Evolutionary conservation across 2,888 invertebrate genomes (phyloP).

Genomic region (Drosophila yooni): DNA sequence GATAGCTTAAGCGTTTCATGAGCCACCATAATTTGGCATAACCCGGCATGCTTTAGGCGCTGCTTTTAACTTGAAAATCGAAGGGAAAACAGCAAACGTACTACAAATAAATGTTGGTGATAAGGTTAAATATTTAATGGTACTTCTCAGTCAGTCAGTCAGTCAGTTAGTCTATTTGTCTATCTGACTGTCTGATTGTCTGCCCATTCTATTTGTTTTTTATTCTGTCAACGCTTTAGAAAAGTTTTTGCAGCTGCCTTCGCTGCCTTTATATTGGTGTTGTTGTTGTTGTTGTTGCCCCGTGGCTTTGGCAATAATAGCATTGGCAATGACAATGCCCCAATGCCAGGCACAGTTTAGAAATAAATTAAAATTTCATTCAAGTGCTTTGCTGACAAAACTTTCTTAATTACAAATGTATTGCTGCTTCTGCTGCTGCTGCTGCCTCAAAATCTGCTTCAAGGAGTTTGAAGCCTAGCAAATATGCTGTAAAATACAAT

Average conservation of each 20-base stretch:
- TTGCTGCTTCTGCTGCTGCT: slow-evolving; percentile 26
- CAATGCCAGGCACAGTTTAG: slow-evolving; percentile 56
- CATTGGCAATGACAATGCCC: slow-evolving; percentile 47
- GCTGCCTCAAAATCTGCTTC: slow-evolving; percentile 17
- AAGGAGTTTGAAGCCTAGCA: slow-evolving; percentile 14
- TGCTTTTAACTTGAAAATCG: slow-evolving; percentile 40
- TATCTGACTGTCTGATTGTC: slow-evolving; percentile 22
- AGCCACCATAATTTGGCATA: slow-evolving; percentile 58
- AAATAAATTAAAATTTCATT: slow-evolving; percentile 80
- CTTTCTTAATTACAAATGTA: slow-evolving; percentile 79
- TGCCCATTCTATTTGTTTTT: slow-evolving; percentile 23
- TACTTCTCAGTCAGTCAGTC: slow-evolving; percentile 26
- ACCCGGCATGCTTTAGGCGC: slow-evolving; percentile 52
- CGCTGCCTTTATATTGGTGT: slow-evolving; percentile 7
- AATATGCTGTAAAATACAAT: slow-evolving; percentile 21
- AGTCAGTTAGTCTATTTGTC: slow-evolving; percentile 17
- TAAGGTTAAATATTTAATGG: slow-evolving; percentile 78
- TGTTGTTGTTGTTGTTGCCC: slow-evolving; percentile 47
- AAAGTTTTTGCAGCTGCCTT: slow-evolving; percentile 53
- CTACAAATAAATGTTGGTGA: slow-evolving; percentile 47
- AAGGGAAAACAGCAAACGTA: not conserved
- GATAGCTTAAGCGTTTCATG: slow-evolving; percentile 76
- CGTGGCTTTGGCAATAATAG: slow-evolving; percentile 44
- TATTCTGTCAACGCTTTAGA: slow-evolving; percentile 63
- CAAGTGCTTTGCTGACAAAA: slow-evolving; percentile 72